A percentile compares a stretch with the other conserved stretches of the same genome.
Conservation (phyloP, 2,888 invertebrate species). For the Amphiduros pacificus region DNA sequence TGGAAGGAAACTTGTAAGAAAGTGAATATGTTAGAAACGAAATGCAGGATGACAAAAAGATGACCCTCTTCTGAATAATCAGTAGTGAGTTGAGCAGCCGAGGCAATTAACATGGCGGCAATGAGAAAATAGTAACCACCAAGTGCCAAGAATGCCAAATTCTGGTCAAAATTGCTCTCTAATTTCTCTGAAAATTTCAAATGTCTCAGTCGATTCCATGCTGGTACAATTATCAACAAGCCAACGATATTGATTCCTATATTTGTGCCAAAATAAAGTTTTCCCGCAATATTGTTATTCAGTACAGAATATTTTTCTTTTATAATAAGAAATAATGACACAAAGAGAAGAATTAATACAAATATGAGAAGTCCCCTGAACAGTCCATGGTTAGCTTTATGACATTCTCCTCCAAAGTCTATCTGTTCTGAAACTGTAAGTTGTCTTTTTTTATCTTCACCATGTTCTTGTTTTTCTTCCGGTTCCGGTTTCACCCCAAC, state of each 20-base stretch:
- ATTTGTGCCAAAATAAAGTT: neutral
- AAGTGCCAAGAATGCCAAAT: conserved; percentile 2
- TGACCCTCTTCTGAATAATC: neutral
- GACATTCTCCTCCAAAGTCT: conserved; percentile 1
- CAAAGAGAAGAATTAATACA: neutral
- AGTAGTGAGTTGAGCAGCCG: neutral
- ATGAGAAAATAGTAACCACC: conserved; percentile 11
- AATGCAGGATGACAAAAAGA: neutral
- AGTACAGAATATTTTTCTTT: conserved; percentile 23
- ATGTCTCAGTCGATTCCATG: neutral
- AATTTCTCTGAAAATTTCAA: neutral
- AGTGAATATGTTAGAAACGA: neutral
- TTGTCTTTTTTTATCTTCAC: neutral
- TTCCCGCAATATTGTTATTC: conserved; percentile 34
- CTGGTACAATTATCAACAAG: neutral
- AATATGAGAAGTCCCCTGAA: conserved; percentile 7
- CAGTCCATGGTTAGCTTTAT: conserved; percentile 10
- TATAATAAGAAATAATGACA: neutral
- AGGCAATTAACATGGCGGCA: neutral
- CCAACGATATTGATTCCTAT: neutral
- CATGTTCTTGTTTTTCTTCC: neutral
- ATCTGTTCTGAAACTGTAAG: too few species aligned
- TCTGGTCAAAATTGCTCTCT: conserved; percentile 7
- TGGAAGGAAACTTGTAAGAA: conserved; percentile 31
- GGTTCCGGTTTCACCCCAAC: neutral